Evolutionary conservation across 2,888 invertebrate species (phyloP).

Genomic region (Sphaerophoria taeniata): DNA sequence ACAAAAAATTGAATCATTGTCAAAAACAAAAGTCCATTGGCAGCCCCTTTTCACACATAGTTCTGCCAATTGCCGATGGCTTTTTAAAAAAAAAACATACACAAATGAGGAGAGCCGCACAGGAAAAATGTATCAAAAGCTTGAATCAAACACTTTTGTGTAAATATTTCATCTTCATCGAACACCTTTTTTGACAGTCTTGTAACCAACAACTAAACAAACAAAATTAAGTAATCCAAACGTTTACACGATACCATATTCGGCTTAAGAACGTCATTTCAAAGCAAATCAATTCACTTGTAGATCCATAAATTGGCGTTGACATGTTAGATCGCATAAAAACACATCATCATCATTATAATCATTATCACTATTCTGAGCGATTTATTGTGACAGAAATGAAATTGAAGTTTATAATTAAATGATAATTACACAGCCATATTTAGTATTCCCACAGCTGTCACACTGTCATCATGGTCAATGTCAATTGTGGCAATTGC

Average conservation of each 20-base stretch:
- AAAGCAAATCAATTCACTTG: slow-evolving; percentile 36
- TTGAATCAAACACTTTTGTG: no score
- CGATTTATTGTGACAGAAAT: slow-evolving; percentile 55
- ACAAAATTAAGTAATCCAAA: not conserved
- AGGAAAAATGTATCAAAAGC: no score
- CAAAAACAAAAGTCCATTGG: no score
- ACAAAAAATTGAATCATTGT: no score
- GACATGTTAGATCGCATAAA: slow-evolving; percentile 46
- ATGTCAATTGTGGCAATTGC: slow-evolving; percentile 57
- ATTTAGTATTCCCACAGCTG: not conserved
- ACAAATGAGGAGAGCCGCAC: no score
- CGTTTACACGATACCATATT: slow-evolving; percentile 29
- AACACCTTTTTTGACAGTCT: no score
- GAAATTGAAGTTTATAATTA: slow-evolving; percentile 31
- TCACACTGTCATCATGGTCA: slow-evolving; percentile 53
- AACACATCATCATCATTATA: slow-evolving; percentile 32
- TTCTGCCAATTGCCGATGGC: no score
- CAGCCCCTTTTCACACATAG: no score
- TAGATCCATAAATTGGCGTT: slow-evolving; percentile 32
- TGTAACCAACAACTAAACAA: not conserved
- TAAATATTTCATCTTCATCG: no score
- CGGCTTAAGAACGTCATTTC: slow-evolving; percentile 28
- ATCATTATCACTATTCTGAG: slow-evolving; percentile 9
- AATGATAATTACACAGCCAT: slow-evolving; percentile 53
- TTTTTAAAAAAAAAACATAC: no score